Evolutionary conservation across 2,797 vertebrate species (phyloP), one percentile per base, ranked within the genome.

Genomic region (Ctenosaura bakeri): DNA sequence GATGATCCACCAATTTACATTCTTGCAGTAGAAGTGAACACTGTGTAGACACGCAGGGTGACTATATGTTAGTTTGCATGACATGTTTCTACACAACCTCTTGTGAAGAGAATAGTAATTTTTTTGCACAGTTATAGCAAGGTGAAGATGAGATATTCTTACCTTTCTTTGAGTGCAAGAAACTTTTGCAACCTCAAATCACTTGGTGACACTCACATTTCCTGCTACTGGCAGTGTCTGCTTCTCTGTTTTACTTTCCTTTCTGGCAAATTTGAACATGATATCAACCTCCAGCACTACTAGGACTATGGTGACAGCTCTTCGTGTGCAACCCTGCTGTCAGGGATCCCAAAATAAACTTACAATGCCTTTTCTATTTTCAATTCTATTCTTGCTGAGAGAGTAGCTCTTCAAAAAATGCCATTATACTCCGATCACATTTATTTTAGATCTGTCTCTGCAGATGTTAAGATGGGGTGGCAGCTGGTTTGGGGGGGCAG

Each of bases 321-420:
- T 24, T 46, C 3, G 0, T 0, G 71, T 14, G 29, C 0, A 0
- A 8, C 38, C 83, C 89, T 16, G 32, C 88, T 35, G 4, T 80
- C 83, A 95, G 52, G 52, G 87, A 56, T 42, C 83, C 90, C 86
- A 22, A 80, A 89, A 86, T 74, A 66, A 91, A 90, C 74, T 59
- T 86, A 77, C 52, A 0, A 1, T 50, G 35, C 54, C 76, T 59
- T 0, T 10, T 29, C 52, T 0, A 0, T 13, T 82, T 54, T 35
- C 3, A 0, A 1, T 79, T 38, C 52, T 32, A 0, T 1, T 52
- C 56, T 85, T 81, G 54, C 66, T 73, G 76, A 90, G 50, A 20
- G 86, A 59, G 56, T 88, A 6, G 42, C 0, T 0, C 50, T 76
- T 76, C 13, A 62, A 14, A 50, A 0, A 22, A 7, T 26, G 54